Percentiles rank a stretch among this genome's conserved stretches.
Conservation (phyloP, 2,113 vertebrate species). For the Sinocyclocheilus anophthalmus region DNA sequence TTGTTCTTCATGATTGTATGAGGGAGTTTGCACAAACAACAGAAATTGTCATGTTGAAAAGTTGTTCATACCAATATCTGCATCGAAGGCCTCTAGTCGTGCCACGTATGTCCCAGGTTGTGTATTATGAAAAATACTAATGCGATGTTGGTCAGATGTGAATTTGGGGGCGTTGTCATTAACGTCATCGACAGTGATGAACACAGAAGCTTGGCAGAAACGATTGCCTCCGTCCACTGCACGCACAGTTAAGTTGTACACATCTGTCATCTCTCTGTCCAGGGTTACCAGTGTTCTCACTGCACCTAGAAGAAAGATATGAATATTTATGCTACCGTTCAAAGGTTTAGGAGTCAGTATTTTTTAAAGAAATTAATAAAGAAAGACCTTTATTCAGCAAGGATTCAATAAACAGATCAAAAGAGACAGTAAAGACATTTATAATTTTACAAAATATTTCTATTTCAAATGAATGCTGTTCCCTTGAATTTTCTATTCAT, state of each 20-base stretch:
- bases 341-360: background rate
- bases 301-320: no score
- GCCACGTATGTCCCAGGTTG: slow-evolving; percentile 78
- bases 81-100: slow-evolving; percentile 81
- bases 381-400: background rate
- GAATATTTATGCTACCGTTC: no score
- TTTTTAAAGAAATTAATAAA: background rate
- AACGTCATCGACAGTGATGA: slow-evolving; percentile 79
- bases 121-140: slow-evolving; percentile 84
- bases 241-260: slow-evolving; percentile 75
- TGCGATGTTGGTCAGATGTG: slow-evolving; percentile 76
- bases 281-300: slow-evolving; percentile 77
- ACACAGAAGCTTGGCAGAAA: slow-evolving; percentile 75
- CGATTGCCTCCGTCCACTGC: slow-evolving; percentile 80
- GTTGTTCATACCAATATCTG: slow-evolving; percentile 75
- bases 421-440: background rate
- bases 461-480: background rate
- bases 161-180: slow-evolving; percentile 85
- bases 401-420: background rate
- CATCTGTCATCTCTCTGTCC: slow-evolving; percentile 78
- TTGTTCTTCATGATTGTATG: background rate
- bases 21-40: background rate
- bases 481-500: background rate
- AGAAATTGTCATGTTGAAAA: background rate
- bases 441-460: background rate